These are phyloP conservation scores for Melipona bicolor DNA, from an alignment of 2,888 invertebrate species.

Conservation along the genomic window DNA sequence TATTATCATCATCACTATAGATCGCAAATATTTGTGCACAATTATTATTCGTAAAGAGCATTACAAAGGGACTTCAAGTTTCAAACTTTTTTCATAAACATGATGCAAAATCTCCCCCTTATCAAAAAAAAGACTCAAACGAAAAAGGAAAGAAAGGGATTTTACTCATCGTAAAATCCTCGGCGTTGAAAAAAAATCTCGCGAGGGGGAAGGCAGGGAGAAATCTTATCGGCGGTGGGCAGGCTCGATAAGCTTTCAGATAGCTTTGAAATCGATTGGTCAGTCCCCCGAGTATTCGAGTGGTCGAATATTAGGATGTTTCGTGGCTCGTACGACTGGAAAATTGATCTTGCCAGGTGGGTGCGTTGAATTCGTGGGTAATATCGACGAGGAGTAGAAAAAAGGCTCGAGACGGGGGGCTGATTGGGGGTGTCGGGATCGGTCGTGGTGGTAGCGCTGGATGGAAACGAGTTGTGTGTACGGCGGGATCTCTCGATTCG, in stretches of 20 bases:
- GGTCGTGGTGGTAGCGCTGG: neutral
- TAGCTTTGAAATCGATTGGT: slow-evolving; percentile 32
- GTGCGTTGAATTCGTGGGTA: slow-evolving; percentile 43
- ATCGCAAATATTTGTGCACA: too few relatives aligned
- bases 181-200: neutral
- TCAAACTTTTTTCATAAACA: too few relatives aligned
- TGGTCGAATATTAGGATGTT: slow-evolving; percentile 60
- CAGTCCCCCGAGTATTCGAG: slow-evolving; percentile 8
- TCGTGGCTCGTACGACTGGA: slow-evolving; percentile 6
- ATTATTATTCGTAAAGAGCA: too few relatives aligned
- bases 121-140: neutral
- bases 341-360: slow-evolving; percentile 46
- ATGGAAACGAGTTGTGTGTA: neutral
- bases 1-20: too few relatives aligned
- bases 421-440: neutral
- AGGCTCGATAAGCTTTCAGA: slow-evolving; percentile 32
- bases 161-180: neutral
- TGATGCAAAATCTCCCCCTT: too few relatives aligned
- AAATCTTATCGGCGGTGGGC: neutral
- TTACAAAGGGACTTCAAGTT: too few relatives aligned
- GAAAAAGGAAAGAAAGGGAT: neutral
- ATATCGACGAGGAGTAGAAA: slow-evolving; percentile 38
- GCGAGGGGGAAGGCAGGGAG: neutral
- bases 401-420: neutral
- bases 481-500: slow-evolving; percentile 40